Base-by-base conservation (phyloP, 2,113 vertebrate genomes). In the Picathartes gymnocephalus region DNA sequence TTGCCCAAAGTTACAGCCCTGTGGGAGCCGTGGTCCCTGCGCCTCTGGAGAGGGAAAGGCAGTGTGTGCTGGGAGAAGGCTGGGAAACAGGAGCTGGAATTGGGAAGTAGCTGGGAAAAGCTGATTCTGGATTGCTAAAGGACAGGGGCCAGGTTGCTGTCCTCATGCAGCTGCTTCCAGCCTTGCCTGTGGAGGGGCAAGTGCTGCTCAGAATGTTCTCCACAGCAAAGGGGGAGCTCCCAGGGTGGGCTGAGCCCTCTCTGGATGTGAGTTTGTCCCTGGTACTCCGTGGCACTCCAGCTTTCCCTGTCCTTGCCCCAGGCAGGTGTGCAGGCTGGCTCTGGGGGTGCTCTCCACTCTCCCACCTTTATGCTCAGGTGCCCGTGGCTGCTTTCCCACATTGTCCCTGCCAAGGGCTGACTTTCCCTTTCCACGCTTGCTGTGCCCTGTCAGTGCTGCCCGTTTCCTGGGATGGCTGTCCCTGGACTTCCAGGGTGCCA, bases 321-420 rank as follows among this genome's bases (percentile, higher is more conserved):
- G 61, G 54, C 39, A 48, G 18, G 23, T 16, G 13, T 18, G 15
- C 12, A 3, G 25, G 7, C 68, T 31, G 37, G 20, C 6, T 5
- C 57, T 58, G 42, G 13, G 47, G 15, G 2, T 66, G 68, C 42
- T 64, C 54, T 47, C 58, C 33, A 10, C 27, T 39, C n/a, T 40
- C 11, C 28, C 35, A 4, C 35, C 33, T 27, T 13, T 11, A 1
- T 3, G 2, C 24, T 42, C 2, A 0, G 7, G 11, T 44, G 81
- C 83, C 53, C 0, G 0, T n/a, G 65, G 54, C 70, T 19, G n/a
- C 56, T 78, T 69, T 27, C 4, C 66, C 17, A 15, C 4, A 0
- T 4, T 7, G 16, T 37, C 16, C 45, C 47, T 56, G n/a, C 31
- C 27, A 3, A 57, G 58, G 53, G 17, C 7, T 62, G 48, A 4